A percentile compares a stretch with the other conserved stretches of the same genome.
These are phyloP conservation scores for Labrus mixtus DNA, from an alignment of 2,113 vertebrate species.

Conservation along the genomic window DNA sequence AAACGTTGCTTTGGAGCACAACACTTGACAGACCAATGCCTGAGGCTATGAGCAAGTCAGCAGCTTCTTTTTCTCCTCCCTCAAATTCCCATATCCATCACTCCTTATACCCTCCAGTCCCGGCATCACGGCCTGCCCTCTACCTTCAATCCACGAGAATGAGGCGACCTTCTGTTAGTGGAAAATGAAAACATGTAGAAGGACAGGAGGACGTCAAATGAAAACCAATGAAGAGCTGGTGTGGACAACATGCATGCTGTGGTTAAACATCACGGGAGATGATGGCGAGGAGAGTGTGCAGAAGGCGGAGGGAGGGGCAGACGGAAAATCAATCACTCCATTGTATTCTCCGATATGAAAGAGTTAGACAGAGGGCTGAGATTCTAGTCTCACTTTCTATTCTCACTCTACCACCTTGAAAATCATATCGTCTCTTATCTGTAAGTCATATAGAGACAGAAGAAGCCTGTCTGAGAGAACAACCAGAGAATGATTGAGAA, in stretches of 20 bases:
- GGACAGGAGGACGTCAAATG: neutral
- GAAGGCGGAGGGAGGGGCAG: conserved; percentile 20
- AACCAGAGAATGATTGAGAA: conserved; percentile 20
- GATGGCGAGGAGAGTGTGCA: neutral
- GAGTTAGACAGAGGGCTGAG: conserved; percentile 63
- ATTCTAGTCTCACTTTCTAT: conserved; percentile 16
- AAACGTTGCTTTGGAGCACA: conserved; percentile 24
- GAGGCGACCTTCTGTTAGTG: neutral
- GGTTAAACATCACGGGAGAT: neutral
- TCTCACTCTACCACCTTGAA: conserved; percentile 50
- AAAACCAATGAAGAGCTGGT: neutral
- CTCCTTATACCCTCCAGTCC: conserved; percentile 20
- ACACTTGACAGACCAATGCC: conserved; percentile 53
- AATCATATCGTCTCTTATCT: conserved; percentile 56
- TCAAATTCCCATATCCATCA: conserved; percentile 29
- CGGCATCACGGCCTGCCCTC: conserved; percentile 26
- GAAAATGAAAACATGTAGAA: neutral
- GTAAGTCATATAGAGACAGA: conserved; percentile 38
- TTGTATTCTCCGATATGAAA: conserved; percentile 78
- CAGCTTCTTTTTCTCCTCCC: conserved; percentile 11
- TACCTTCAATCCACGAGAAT: conserved; percentile 10
- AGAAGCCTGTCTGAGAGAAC: neutral
- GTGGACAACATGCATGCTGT: neutral
- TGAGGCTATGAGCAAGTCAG: conserved; percentile 28
- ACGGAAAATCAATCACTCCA: conserved; percentile 81